Evolutionary conservation across 2,888 invertebrate genomes (phyloP).

Genomic region (Tromatobia lineatoria): DNA sequence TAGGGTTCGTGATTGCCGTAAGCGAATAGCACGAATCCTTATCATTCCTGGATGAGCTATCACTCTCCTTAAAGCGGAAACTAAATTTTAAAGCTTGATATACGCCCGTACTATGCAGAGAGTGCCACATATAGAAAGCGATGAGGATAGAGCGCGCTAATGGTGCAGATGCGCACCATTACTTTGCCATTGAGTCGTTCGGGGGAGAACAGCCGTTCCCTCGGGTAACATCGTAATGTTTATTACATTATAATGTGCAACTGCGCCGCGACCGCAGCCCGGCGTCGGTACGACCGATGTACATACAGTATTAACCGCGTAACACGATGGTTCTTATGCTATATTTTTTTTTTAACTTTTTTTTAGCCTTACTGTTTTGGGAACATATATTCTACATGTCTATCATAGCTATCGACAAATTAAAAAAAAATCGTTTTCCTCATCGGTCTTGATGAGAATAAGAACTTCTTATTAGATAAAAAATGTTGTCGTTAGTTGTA

Average conservation of each 20-base stretch:
- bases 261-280: neutral
- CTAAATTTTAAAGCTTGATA: neutral
- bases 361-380: too few species aligned
- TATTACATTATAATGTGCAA: conserved; percentile 6
- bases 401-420: too few species aligned
- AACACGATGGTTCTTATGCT: too few species aligned
- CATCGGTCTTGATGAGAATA: too few species aligned
- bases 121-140: neutral
- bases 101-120: too few species aligned
- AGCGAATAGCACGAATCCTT: too few species aligned
- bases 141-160: neutral
- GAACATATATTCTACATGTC: too few species aligned
- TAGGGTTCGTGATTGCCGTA: too few species aligned
- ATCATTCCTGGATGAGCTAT: neutral
- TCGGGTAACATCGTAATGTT: conserved; percentile 7
- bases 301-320: neutral
- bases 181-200: conserved; percentile 8
- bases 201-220: neutral
- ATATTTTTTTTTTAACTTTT: too few species aligned
- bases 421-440: too few species aligned
- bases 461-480: too few species aligned
- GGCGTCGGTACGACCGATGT: neutral
- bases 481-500: too few species aligned
- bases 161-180: conserved; percentile 8
- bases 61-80: neutral